phyloP scores from a whole-genome alignment of 2,888 invertebrate species.

The Synergus laeviventris region DNA sequence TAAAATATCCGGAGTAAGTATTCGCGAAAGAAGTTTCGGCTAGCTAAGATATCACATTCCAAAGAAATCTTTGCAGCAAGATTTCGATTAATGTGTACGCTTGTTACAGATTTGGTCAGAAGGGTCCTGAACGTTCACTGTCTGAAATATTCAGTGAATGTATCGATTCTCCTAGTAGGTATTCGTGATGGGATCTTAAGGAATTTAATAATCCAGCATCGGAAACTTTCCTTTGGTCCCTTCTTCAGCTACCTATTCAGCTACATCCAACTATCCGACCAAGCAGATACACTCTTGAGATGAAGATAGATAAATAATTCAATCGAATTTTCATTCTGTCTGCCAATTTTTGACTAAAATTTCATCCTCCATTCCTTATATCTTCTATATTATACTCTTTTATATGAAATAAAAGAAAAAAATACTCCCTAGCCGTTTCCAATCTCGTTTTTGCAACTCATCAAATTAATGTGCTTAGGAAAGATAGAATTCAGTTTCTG shows the following conservation, averaged over 20 bases:
- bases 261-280: conserved; percentile 56
- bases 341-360: not conserved
- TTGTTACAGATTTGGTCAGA: conserved; percentile 51
- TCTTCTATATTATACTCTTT: not conserved
- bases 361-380: not conserved
- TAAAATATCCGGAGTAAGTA: conserved; percentile 10
- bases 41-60: conserved; percentile 35
- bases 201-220: conserved; percentile 75
- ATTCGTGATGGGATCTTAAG: conserved; percentile 73
- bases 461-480: conserved; percentile 33
- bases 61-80: conserved; percentile 16
- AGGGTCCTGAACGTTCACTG: conserved; percentile 56
- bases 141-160: conserved; percentile 75
- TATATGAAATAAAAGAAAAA: not conserved
- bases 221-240: conserved; percentile 70
- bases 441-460: not conserved
- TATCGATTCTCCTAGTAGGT: conserved; percentile 73
- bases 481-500: conserved; percentile 24
- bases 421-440: not conserved
- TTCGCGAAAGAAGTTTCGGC: conserved; percentile 2
- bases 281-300: conserved; percentile 48
- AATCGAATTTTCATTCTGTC: conserved; percentile 56
- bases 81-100: conserved; percentile 54
- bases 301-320: conserved; percentile 69
- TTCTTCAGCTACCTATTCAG: conserved; percentile 60